Conservation (phyloP, 2,888 invertebrate species). For the Pachycephus smyrnensis region DNA sequence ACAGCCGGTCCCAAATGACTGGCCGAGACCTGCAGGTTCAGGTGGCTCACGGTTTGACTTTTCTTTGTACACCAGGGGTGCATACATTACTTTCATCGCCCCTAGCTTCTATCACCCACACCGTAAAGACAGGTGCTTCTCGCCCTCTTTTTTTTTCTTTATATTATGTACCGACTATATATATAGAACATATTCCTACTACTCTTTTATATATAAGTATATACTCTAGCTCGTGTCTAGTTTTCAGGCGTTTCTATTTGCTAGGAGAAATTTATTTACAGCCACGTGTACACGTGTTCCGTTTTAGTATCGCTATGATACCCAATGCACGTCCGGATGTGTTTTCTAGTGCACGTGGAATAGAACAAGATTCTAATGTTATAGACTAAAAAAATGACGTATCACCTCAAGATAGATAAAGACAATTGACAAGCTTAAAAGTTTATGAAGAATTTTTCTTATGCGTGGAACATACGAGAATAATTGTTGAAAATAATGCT, state of each 20-base stretch:
- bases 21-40: slow-evolving; percentile 59
- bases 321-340: neutral
- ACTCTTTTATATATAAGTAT: neutral
- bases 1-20: slow-evolving; percentile 60
- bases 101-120: slow-evolving; percentile 54
- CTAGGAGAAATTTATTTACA: slow-evolving; percentile 46
- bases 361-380: neutral
- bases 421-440: neutral
- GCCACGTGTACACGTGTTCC: slow-evolving; percentile 7
- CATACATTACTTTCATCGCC: slow-evolving; percentile 64
- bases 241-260: slow-evolving; percentile 25
- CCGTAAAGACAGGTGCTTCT: slow-evolving; percentile 60
- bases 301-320: neutral
- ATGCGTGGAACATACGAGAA: neutral
- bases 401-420: neutral
- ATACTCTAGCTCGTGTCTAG: neutral
- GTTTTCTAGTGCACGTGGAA: neutral
- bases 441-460: neutral
- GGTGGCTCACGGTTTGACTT: slow-evolving; percentile 57
- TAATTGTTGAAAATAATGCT: neutral
- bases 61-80: slow-evolving; percentile 59
- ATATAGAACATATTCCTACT: neutral
- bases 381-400: neutral
- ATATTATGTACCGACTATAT: neutral
- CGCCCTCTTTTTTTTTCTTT: slow-evolving; percentile 11